Base-by-base conservation (phyloP, 2,888 invertebrate species). In the Heliconius ethilla region DNA sequence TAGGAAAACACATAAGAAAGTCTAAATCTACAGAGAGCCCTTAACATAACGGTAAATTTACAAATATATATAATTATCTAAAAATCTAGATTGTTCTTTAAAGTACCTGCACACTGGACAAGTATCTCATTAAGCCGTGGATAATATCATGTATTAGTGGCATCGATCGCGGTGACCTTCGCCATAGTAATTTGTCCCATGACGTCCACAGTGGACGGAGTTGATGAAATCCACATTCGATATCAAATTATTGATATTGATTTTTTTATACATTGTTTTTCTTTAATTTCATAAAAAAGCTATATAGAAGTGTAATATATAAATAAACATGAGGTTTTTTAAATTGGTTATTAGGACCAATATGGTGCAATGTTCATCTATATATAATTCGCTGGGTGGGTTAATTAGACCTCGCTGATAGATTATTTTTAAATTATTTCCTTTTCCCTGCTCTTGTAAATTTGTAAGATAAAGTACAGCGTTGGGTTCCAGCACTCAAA, bases 101-200 rank as follows among this genome's bases (percentile, higher is more conserved):
- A 25, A 40, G n/a, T 33, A 40, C 37, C 33, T 15, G n/a, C 15
- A 25, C 13, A 40, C 3, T 67, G n/a, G 67, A 67, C n/a, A 25
- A 27, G 40, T 27, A 40, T 63, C 27, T 27, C 40, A 27, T 62
- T 62, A 62, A 27, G 27, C 40, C 9, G 63, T 74, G 25, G 25
- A 25, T 66, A 72, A 72, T 66, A 65, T 40, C 15, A 22, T 27
- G 13, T 59, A 66, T 77, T 37, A 79, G 33, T 67, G 75, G 75
- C 76, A 85, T 85, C 84, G 85, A 85, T 85, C 80, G 78, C 25
- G 15, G 29, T 81, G 85, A 83, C 85, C 84, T 85, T 84, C 80
- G 79, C 33, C 59, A 59, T 70, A 75, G 70, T 70, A 63, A 33
- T 77, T 66, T 72, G 74, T 75, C 51, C 67, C 77, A 69, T 75